These are phyloP conservation scores for Pluvianellus socialis DNA, from an alignment of 2,113 vertebrate genomes.

Conservation along the genomic window DNA sequence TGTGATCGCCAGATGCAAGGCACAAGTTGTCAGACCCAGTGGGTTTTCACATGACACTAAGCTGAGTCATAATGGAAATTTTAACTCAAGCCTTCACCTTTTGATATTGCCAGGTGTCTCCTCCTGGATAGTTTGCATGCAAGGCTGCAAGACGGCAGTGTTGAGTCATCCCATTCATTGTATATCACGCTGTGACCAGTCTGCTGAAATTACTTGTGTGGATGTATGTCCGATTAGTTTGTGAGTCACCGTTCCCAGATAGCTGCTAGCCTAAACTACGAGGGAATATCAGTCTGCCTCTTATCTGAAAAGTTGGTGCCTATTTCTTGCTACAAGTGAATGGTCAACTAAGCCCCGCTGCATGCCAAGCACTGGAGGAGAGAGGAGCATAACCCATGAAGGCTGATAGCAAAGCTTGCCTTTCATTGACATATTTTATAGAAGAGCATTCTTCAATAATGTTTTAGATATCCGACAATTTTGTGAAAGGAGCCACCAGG, in stretches of 20 bases:
- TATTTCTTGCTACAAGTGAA: background rate
- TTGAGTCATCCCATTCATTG: slow-evolving; percentile 17
- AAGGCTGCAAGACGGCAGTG: background rate
- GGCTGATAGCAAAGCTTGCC: background rate
- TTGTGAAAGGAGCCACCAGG: background rate
- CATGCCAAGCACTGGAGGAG: background rate
- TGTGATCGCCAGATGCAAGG: background rate
- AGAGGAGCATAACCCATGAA: background rate
- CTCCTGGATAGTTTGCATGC: background rate
- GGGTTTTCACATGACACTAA: background rate
- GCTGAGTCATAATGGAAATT: background rate
- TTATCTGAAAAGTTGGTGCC: background rate
- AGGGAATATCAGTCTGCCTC: background rate
- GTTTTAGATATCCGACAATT: background rate
- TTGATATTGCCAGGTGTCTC: background rate
- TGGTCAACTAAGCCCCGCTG: background rate
- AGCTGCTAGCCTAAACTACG: background rate
- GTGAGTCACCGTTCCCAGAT: background rate
- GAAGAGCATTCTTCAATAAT: background rate
- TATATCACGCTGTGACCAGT: background rate
- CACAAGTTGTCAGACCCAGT: background rate
- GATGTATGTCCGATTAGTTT: background rate
- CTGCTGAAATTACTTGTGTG: background rate
- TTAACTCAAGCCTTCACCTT: background rate
- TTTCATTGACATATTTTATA: background rate